Evolutionary conservation across 2,113 vertebrate species (phyloP).

Genomic region (Oxygymnocypris stewartii): DNA sequence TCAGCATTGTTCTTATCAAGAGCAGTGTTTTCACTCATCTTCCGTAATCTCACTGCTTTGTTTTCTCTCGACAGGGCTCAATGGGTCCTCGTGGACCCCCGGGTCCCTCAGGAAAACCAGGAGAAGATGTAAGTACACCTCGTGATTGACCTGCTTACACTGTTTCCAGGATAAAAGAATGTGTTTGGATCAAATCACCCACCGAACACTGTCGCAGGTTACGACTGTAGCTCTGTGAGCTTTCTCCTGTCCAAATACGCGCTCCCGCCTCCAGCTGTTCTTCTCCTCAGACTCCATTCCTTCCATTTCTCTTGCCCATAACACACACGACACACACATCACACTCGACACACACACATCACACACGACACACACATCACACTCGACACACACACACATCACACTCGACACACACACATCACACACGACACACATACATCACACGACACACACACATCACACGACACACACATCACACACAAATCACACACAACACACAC

Average conservation of each 20-base stretch:
- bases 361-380: too few species aligned
- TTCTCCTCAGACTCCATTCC: constrained; percentile 8
- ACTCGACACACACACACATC: too few species aligned
- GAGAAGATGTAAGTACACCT: constrained; percentile 86
- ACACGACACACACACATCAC: too few species aligned
- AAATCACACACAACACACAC: too few species aligned
- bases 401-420: too few species aligned
- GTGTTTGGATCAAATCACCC: background rate
- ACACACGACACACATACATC: too few species aligned
- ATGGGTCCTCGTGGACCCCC: constrained; percentile 92
- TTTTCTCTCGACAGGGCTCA: constrained; percentile 76
- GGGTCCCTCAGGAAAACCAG: constrained; percentile 88
- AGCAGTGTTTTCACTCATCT: background rate
- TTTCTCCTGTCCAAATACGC: background rate
- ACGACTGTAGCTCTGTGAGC: background rate
- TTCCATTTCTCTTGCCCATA: constrained; percentile 15
- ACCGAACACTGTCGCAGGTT: background rate
- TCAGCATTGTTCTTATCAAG: background rate
- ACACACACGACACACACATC: background rate
- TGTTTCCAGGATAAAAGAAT: background rate
- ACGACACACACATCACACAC: too few species aligned
- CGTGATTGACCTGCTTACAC: background rate
- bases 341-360: too few species aligned
- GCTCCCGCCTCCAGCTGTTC: background rate
- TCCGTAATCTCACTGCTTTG: constrained; percentile 52